Evolutionary conservation across 2,797 vertebrate genomes (phyloP).

Genomic region (Fratercula arctica): DNA sequence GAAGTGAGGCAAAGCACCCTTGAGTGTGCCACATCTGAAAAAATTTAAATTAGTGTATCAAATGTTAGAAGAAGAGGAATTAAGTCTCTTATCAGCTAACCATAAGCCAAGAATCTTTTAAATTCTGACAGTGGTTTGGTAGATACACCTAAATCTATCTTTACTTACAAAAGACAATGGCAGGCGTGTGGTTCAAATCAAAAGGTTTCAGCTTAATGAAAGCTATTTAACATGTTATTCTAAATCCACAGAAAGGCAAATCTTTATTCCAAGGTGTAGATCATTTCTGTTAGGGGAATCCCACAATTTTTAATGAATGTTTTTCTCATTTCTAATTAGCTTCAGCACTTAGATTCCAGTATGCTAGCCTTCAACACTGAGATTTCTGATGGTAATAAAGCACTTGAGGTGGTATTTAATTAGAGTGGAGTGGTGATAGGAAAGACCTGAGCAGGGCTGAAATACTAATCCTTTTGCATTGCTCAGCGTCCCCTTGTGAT

Average conservation of each 20-base stretch:
- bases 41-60: slow-evolving; percentile 43
- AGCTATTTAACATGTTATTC: slow-evolving; percentile 52
- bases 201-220: slow-evolving; percentile 49
- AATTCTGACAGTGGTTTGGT: slow-evolving; percentile 36
- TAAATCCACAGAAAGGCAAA: slow-evolving; percentile 57
- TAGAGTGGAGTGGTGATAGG: slow-evolving; percentile 74
- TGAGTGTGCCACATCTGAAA: slow-evolving; percentile 44
- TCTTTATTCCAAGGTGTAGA: slow-evolving; percentile 51
- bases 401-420: slow-evolving; percentile 82
- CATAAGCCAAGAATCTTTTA: slow-evolving; percentile 32
- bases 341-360: slow-evolving; percentile 47
- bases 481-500: slow-evolving; percentile 72
- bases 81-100: not conserved
- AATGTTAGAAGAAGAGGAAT: slow-evolving; percentile 36
- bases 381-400: slow-evolving; percentile 65
- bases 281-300: slow-evolving; percentile 65
- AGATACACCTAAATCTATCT: slow-evolving; percentile 13
- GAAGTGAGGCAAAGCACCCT: slow-evolving; percentile 48
- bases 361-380: slow-evolving; percentile 25
- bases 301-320: slow-evolving; percentile 57
- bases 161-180: slow-evolving; percentile 18
- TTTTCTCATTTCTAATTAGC: slow-evolving; percentile 75
- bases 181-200: not conserved
- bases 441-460: slow-evolving; percentile 66
- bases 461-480: slow-evolving; percentile 76